These are phyloP conservation scores for Anaspis maculata DNA, from an alignment of 2,888 invertebrate species.

Conservation along the genomic window DNA sequence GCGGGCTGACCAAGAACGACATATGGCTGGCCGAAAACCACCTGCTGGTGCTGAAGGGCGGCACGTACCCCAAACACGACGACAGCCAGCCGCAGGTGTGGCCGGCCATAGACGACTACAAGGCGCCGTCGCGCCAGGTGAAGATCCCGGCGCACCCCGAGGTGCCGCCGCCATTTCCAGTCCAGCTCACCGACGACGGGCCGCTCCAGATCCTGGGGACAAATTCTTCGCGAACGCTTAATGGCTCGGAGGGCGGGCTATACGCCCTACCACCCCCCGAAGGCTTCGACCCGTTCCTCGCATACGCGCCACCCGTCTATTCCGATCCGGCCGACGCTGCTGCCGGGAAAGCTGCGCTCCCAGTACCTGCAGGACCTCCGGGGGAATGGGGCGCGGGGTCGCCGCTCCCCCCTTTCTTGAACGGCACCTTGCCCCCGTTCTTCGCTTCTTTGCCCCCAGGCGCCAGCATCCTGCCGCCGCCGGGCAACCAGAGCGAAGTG, in stretches of 20 bases:
- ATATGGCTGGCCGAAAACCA: slow-evolving; percentile 89
- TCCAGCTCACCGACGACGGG: slow-evolving; percentile 77
- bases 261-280: slow-evolving; percentile 39
- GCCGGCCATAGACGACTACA: slow-evolving; percentile 78
- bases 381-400: slow-evolving; percentile 38
- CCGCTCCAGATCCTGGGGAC: slow-evolving; percentile 80
- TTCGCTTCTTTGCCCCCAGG: slow-evolving; percentile 55
- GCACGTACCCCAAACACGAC: slow-evolving; percentile 52
- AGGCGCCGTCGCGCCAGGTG: slow-evolving; percentile 75
- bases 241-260: slow-evolving; percentile 46
- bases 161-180: slow-evolving; percentile 89
- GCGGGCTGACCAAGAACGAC: slow-evolving; percentile 75
- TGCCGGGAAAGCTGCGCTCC: slow-evolving; percentile 57
- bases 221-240: slow-evolving; percentile 67
- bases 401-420: slow-evolving; percentile 38
- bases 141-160: slow-evolving; percentile 74
- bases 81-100: slow-evolving; percentile 44
- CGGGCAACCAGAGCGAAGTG: slow-evolving; percentile 53
- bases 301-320: slow-evolving; percentile 49
- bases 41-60: slow-evolving; percentile 73
- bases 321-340: slow-evolving; percentile 57
- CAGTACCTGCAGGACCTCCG: slow-evolving; percentile 54
- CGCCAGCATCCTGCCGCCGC: slow-evolving; percentile 46
- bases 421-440: slow-evolving; percentile 39
- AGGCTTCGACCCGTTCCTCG: slow-evolving; percentile 41